A percentile compares a stretch with the other conserved stretches of the same genome.
These are phyloP conservation scores for Carollia perspicillata DNA, from an alignment of 2,113 vertebrate genomes.

Conservation along the genomic window DNA sequence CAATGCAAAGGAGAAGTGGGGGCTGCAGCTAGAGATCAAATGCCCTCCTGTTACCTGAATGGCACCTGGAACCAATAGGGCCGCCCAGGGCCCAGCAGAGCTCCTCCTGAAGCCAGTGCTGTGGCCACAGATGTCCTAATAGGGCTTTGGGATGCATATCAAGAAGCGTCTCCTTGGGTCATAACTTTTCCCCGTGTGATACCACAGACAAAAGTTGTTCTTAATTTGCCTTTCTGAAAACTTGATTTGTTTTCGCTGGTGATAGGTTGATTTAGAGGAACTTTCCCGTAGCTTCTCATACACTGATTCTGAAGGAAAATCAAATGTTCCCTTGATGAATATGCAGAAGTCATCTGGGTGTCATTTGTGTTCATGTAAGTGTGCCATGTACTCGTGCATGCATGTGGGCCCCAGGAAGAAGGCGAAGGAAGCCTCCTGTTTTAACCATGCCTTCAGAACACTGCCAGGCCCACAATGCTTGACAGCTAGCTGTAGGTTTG, in stretches of 20 bases:
- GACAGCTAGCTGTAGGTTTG: accelerated
- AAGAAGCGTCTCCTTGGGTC: neutral
- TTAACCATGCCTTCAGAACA: neutral
- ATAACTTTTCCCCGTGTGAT: neutral
- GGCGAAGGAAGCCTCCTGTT: accelerated
- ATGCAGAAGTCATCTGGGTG: neutral
- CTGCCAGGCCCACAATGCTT: accelerated
- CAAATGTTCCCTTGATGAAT: neutral
- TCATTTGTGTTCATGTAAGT: neutral
- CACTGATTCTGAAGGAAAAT: neutral
- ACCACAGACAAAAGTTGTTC: neutral
- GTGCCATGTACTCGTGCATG: accelerated
- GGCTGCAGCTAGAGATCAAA: neutral
- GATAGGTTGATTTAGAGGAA: neutral
- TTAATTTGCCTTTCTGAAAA: neutral
- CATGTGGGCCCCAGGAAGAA: too few relatives aligned
- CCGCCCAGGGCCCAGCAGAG: accelerated
- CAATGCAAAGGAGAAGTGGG: neutral
- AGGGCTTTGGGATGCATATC: neutral
- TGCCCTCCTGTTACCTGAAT: neutral
- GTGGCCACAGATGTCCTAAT: neutral
- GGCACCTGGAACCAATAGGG: neutral
- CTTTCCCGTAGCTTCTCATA: neutral
- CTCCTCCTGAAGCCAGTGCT: neutral
- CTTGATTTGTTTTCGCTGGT: neutral